phyloP scores from a whole-genome alignment of 30 jellyfish, hydroid and myxozoan genomes.

The Hydractinia symbiolongicarpus region DNA sequence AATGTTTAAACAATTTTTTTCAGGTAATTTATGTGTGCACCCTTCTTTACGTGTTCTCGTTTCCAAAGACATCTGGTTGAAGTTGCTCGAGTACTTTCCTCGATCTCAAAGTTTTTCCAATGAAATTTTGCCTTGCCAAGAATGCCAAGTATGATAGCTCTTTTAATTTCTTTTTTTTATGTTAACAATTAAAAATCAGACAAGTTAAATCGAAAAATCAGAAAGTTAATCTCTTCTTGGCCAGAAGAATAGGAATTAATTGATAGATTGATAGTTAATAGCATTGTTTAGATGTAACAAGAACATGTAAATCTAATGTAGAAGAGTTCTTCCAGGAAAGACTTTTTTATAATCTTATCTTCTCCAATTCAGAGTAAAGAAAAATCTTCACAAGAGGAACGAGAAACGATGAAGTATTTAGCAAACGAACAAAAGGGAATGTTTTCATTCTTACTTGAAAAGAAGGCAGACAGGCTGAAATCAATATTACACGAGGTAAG shows the following conservation, averaged over 20 bases:
- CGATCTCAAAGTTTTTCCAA: no score
- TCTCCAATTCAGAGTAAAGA: not conserved
- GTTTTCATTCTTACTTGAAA: conserved; percentile 20
- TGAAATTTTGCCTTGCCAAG: no score
- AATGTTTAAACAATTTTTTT: not conserved
- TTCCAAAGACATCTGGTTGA: not conserved
- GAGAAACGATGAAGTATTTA: conserved; percentile 4
- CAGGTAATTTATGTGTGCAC: conserved; percentile 4
- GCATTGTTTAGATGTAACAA: no score
- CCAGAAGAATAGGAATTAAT: no score
- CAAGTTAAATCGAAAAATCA: no score
- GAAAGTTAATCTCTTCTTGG: no score
- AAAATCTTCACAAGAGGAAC: conserved; percentile 14
- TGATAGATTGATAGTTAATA: no score
- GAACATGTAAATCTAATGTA: no score
- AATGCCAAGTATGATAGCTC: no score
- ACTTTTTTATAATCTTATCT: conserved; percentile 7
- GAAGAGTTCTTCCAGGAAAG: not conserved
- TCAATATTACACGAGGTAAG: conserved; percentile 3
- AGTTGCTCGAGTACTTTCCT: not conserved
- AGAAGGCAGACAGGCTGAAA: not conserved
- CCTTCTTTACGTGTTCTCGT: not conserved
- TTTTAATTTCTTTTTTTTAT: no score
- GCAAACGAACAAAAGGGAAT: conserved; percentile 17
- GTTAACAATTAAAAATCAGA: no score